Evolutionary conservation across 37 sponge, comb jelly and placozoan genomes (phyloP).

Genomic region (Agelas oroides): DNA sequence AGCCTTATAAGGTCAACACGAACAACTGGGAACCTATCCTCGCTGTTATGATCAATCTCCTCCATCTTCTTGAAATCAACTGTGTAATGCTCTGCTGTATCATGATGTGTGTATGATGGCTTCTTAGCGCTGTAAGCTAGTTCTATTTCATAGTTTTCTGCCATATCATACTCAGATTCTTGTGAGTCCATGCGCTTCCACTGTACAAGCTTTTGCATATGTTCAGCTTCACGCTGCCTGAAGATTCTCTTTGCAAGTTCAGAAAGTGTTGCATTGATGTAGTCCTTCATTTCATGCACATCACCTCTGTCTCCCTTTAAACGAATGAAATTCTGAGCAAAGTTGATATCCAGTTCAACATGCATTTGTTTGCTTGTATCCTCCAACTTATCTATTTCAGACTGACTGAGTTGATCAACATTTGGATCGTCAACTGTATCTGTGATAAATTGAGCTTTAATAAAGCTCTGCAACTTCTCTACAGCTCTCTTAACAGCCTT

Average conservation of each 20-base stretch:
- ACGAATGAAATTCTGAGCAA: conserved; percentile 5
- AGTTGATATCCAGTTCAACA: conserved; percentile 37
- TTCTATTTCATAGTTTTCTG: conserved; percentile 54
- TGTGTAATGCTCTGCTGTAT: neutral
- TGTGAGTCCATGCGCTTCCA: conserved; percentile 40
- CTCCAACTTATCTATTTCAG: neutral
- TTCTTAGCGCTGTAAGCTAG: conserved; percentile 14
- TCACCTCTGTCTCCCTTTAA: conserved; percentile 12
- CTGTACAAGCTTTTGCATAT: conserved; percentile 18
- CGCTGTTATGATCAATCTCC: conserved; percentile 3
- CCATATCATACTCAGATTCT: conserved; percentile 25
- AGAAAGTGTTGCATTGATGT: neutral
- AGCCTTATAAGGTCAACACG: conserved; percentile 20
- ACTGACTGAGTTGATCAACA: neutral
- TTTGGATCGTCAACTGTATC: conserved; percentile 27
- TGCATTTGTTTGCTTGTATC: neutral
- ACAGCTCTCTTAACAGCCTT: conserved; percentile 14
- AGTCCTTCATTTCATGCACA: conserved; percentile 21
- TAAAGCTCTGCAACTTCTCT: neutral
- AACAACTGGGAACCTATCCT: conserved; percentile 2
- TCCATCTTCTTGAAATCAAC: conserved; percentile 33
- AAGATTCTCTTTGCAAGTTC: neutral
- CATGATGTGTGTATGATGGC: neutral
- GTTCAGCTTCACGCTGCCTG: conserved; percentile 26
- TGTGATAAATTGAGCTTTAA: conserved; percentile 24